Evolutionary conservation across 2,888 invertebrate species (phyloP).

Genomic region (Achlya flavicornis): DNA sequence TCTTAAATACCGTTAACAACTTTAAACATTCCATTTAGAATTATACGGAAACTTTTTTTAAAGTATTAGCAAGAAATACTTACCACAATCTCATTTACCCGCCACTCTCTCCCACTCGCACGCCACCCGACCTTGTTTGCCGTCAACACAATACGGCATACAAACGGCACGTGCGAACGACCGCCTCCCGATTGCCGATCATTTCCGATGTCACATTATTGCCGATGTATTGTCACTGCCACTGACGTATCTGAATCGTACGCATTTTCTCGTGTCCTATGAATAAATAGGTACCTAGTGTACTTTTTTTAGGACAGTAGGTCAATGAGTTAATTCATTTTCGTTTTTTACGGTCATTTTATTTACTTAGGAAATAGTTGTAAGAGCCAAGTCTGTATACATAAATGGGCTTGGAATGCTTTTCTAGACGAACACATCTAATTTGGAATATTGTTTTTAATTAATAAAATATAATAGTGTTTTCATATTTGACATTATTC

Average conservation of each 20-base stretch:
- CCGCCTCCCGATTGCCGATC: conserved; percentile 3
- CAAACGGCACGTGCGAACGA: conserved; percentile 12
- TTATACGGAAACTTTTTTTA: too few species aligned
- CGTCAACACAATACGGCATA: conserved; percentile 4
- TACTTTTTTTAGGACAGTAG: not conserved
- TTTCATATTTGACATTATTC: not conserved
- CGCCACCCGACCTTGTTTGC: not conserved
- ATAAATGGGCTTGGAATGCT: not conserved
- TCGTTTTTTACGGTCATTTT: not conserved
- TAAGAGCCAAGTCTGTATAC: not conserved
- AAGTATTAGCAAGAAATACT: too few species aligned
- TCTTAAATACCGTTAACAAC: too few species aligned
- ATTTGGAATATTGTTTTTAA: too few species aligned
- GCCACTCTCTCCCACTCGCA: not conserved
- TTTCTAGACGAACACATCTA: not conserved
- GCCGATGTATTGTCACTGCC: conserved; percentile 9
- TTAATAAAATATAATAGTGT: too few species aligned
- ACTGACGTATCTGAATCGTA: not conserved
- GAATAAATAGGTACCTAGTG: not conserved
- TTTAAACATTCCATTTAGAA: too few species aligned
- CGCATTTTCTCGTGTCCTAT: not conserved
- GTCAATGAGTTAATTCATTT: not conserved
- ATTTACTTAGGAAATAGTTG: not conserved
- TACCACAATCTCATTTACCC: not conserved
- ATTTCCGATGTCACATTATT: conserved; percentile 13